Conservation (phyloP, 2,888 invertebrate species). For the Rotaria sp. region DNA sequence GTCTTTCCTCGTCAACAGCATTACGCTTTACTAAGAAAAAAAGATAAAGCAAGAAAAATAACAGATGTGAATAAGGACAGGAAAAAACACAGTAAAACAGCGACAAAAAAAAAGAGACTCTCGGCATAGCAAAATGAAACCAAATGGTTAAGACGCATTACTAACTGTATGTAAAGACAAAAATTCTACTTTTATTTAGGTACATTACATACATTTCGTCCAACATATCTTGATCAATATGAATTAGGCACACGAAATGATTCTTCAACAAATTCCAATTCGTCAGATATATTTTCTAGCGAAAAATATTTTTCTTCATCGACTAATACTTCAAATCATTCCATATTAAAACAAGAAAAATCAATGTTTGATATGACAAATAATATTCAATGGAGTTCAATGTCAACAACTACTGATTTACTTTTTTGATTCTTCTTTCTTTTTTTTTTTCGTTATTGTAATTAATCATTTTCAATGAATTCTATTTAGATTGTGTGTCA, state of each 20-base stretch:
- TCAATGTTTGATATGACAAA: not conserved
- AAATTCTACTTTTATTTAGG: not conserved
- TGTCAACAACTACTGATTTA: slow-evolving; percentile 21
- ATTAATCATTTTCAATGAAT: slow-evolving; percentile 11
- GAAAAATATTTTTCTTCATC: not conserved
- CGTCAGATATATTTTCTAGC: not conserved
- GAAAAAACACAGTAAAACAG: too few species aligned
- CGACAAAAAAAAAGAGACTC: too few species aligned
- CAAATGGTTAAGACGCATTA: too few species aligned
- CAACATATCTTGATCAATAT: slow-evolving; percentile 8
- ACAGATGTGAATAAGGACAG: too few species aligned
- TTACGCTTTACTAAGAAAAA: too few species aligned
- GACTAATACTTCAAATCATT: not conserved
- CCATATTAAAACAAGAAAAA: not conserved
- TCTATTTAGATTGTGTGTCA: not conserved
- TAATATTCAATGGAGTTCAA: slow-evolving; percentile 22
- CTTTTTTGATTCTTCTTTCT: not conserved
- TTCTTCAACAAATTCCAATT: not conserved
- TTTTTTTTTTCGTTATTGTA: not conserved
- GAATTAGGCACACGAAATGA: not conserved
- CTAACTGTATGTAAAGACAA: too few species aligned
- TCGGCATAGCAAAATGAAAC: not conserved
- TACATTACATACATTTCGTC: slow-evolving; percentile 20
- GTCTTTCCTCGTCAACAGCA: too few species aligned
- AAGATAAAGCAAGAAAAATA: too few species aligned